These are phyloP conservation scores for Raphicerus campestris DNA, from an alignment of 2,113 vertebrate genomes.

Conservation along the genomic window DNA sequence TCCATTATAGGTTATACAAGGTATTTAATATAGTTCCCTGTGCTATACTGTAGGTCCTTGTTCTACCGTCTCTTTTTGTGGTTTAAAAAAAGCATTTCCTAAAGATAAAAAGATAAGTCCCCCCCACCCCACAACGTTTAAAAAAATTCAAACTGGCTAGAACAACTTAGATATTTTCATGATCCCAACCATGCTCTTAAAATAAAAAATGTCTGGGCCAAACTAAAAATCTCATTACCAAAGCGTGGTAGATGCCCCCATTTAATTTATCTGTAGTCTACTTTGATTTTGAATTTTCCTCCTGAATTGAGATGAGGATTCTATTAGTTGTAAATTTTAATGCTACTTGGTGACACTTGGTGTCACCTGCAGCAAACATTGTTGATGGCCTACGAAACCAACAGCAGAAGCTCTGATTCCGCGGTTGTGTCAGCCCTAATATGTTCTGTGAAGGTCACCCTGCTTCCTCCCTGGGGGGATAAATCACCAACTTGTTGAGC, in stretches of 20 bases:
- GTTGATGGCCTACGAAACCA: neutral
- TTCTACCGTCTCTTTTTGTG: neutral
- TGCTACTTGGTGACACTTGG: neutral
- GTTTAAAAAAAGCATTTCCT: neutral
- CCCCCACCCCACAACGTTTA: neutral
- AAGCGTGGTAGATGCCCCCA: neutral
- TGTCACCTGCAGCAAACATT: neutral
- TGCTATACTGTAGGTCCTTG: neutral
- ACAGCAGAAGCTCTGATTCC: neutral
- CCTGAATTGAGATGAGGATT: neutral
- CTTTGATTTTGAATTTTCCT: neutral
- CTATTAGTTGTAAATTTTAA: neutral
- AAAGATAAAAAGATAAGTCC: neutral
- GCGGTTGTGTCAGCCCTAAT: too few relatives aligned
- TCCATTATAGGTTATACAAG: neutral
- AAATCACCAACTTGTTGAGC: neutral
- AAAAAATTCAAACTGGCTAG: conserved; percentile 6
- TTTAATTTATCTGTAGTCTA: neutral
- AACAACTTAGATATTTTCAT: neutral
- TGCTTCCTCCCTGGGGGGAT: neutral
- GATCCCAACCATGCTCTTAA: neutral
- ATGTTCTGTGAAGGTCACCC: neutral
- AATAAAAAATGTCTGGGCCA: neutral
- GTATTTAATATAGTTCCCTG: neutral
- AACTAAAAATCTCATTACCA: neutral